Evolutionary conservation across 2,113 vertebrate species (phyloP), one percentile per base, ranked within the genome.

Genomic region (Megaceryle torquata): DNA sequence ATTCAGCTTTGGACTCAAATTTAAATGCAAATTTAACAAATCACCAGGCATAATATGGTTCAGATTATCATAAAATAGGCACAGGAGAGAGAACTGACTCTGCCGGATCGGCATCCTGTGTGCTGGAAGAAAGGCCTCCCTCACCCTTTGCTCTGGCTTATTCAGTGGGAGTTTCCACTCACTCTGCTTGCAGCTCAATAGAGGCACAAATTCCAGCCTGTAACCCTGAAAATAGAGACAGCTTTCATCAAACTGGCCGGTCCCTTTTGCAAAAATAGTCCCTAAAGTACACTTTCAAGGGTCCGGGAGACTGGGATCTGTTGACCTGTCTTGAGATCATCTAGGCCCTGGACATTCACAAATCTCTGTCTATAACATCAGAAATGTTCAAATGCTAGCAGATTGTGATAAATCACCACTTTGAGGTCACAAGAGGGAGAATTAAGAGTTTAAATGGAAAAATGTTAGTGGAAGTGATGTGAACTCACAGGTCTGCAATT

Each of bases 11-110:
- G 20, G 44, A 92, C 63, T 88, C 70, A 70, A 88, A 94, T 87
- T 48, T 78, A 31, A 95, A 93, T 76, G 57, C 53, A 89, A 92
- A 89, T 93, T 92, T 82, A 92, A 91, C 88, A 91, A 84, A 93
- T 94, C 60, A 95, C 25, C 57, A 65, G 41, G 41, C 17, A 57
- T 76, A 86, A 87, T 51, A 71, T 39, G 61, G 60, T 94, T 87
- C 48, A 61, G 31, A 26, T 76, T 91, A 74, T 71, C 86, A 72
- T 22, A 81, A 90, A 91, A 68, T 28, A 88, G 48, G 53, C 82
- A 75, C 0, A 0, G 21, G 46, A 89, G 67, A 56, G 31, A 53
- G 51, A 84, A 80, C 9, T 9, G 54, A 22, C 65, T 44, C 29
- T 57, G 72, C n/a, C 2, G 0, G 13, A 63, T 16, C 3, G 1